These are phyloP conservation scores for Clamator glandarius DNA, from an alignment of 2,797 vertebrate genomes.

Conservation along the genomic window DNA sequence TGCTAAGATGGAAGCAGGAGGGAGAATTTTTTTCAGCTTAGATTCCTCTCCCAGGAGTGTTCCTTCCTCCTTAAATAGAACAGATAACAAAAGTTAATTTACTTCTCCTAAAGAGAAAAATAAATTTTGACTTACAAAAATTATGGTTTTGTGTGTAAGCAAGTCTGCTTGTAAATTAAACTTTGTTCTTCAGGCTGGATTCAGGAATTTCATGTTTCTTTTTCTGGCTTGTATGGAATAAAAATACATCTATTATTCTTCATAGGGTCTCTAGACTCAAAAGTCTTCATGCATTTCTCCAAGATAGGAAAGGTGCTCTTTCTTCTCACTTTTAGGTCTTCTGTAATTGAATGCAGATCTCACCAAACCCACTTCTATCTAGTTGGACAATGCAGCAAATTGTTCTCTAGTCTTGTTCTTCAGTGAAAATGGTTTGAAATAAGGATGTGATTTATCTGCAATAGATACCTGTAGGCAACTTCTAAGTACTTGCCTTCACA, in stretches of 20 bases:
- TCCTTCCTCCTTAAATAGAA: not conserved
- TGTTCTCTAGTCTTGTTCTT: not conserved
- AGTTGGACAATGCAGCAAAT: not conserved
- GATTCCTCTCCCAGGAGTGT: not conserved
- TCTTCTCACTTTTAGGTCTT: not conserved
- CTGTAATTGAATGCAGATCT: not conserved
- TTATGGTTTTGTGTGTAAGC: not conserved
- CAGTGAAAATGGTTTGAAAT: slow-evolving; percentile 19
- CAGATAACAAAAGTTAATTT: not conserved
- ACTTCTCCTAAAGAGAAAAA: not conserved
- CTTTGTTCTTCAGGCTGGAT: not conserved
- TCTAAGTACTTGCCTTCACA: slow-evolving; percentile 33
- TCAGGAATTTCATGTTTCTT: not conserved
- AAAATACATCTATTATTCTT: not conserved
- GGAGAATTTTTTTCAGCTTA: not conserved
- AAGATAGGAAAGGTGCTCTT: not conserved
- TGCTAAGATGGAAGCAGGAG: not conserved
- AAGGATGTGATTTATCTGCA: slow-evolving; percentile 31
- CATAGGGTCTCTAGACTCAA: not conserved
- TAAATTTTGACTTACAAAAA: not conserved
- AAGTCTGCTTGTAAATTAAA: not conserved
- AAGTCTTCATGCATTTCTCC: not conserved
- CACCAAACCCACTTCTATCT: not conserved
- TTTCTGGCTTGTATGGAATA: not conserved
- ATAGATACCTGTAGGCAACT: slow-evolving; percentile 3